Base-by-base conservation (phyloP, 2,888 invertebrate genomes). In the Lamellibrachia satsuma region DNA sequence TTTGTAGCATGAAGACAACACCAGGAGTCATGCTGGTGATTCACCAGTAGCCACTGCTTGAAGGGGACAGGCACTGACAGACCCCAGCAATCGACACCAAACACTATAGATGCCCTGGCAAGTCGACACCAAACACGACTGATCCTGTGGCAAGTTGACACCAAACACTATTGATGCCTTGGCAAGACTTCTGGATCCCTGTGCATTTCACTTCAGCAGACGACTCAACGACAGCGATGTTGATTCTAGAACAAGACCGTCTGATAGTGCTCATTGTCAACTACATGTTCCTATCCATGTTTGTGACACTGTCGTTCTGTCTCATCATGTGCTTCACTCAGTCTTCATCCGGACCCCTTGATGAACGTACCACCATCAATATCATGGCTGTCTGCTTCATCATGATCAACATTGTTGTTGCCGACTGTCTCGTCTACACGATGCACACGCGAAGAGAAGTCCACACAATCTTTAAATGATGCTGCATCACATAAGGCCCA, bases 181-280 rank as follows among this genome's bases (percentile, higher is more conserved):
- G 75, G 75, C 75, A 75, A 11, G 75, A 75, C 75, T 75, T 75
- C 75, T 75, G 75, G 75, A 75, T 75, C 75, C 75, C 75, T 22
- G 75, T 75, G n/a, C 75, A 75, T 22, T 75, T 75, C 75, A 39
- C 39, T 39, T 75, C 75, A 2, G 75, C 75, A 3, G 22, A 75
- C 22, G 75, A 75, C 75, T 15, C 22, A 22, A n/a, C 75, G 75
- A 75, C 75, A 75, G 75, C 75, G 22, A 75, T 75, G 75, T 75
- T 75, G 52, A 94, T 95, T n/a, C 92, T 95, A 27, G 95, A 95
- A 93, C 94, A 95, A 92, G 96, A 96, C 93, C 95, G 95, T 9
- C 94, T 96, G 90, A 95, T 96, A 51, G 94, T 96, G 55, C 93
- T 96, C 39, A 95, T 96, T 93, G 95, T 96, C 91, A 96, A 96